Evolutionary conservation across 1,140 invertebrate genomes (phyloP).

Genomic region (Antheraea pernyi): DNA sequence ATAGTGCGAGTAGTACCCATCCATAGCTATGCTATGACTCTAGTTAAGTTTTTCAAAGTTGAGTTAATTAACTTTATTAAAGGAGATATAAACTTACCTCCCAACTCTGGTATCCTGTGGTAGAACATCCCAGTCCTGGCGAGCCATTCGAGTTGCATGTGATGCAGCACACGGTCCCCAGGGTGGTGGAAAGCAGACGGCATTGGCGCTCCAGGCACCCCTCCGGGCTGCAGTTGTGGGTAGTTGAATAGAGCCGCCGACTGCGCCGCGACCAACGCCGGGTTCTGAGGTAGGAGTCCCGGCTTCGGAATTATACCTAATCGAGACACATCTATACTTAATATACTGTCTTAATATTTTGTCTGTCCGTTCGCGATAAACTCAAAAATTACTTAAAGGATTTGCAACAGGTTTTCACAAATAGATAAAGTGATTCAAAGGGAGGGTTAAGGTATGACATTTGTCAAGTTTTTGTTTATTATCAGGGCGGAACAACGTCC

Average conservation of each 20-base stretch:
- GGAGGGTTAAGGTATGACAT: no score
- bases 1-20: no score
- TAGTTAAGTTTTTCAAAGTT: no score
- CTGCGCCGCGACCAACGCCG: slow-evolving; percentile 61
- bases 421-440: no score
- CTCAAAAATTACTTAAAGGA: no score
- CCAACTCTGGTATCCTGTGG: slow-evolving; percentile 86
- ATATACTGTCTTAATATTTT: no score
- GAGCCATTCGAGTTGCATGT: slow-evolving; percentile 91
- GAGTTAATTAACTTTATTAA: not conserved
- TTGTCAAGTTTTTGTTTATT: no score
- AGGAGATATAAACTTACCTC: slow-evolving; percentile 64
- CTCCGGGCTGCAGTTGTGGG: slow-evolving; percentile 45
- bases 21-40: no score
- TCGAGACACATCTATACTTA: no score
- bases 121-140: slow-evolving; percentile 92
- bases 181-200: slow-evolving; percentile 72
- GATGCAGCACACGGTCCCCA: slow-evolving; percentile 81
- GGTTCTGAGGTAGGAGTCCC: slow-evolving; percentile 64
- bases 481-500: no score
- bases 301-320: slow-evolving; percentile 75
- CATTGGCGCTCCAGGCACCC: slow-evolving; percentile 38
- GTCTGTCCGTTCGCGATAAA: no score
- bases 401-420: no score
- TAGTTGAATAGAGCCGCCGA: slow-evolving; percentile 64